Conservation (phyloP, 1,140 invertebrate genomes). For the Atopsyche davidsoni region DNA sequence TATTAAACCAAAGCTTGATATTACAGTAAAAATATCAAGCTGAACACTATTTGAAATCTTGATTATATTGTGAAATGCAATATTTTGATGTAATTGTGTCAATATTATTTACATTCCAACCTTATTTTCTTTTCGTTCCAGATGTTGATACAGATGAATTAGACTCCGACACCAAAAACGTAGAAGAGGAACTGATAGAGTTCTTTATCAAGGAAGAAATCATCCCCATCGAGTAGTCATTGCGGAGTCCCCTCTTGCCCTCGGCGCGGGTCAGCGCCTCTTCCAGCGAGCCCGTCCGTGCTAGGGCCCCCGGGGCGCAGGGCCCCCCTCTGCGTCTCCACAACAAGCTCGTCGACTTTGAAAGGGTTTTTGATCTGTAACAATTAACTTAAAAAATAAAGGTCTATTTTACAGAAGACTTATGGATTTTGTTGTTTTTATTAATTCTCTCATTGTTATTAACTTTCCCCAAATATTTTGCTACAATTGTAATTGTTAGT, state of each 20-base stretch:
- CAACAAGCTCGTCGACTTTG: background rate
- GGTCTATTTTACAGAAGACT: conserved; percentile 19
- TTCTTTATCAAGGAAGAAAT: conserved; percentile 97
- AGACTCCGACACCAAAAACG: conserved; percentile 76
- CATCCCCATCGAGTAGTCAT: conserved; percentile 63
- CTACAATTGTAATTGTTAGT: too few relatives aligned
- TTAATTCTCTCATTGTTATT: too few relatives aligned
- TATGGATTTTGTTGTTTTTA: conserved; percentile 13
- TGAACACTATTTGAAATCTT: too few relatives aligned
- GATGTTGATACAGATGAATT: conserved; percentile 90
- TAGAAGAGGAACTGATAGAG: conserved; percentile 93
- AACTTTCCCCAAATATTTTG: too few relatives aligned
- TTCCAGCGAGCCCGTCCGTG: background rate
- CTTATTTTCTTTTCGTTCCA: conserved; percentile 46
- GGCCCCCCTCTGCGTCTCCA: background rate
- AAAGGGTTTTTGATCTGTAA: conserved; percentile 17
- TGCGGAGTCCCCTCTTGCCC: background rate
- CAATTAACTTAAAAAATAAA: conserved; percentile 13
- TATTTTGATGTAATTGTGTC: background rate
- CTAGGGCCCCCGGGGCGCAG: background rate
- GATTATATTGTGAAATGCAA: too few relatives aligned
- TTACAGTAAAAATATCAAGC: too few relatives aligned
- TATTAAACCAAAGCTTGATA: too few relatives aligned
- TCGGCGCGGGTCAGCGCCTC: background rate
- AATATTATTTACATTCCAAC: too few relatives aligned